These are phyloP conservation scores for Psettodes erumei DNA, from an alignment of 2,113 vertebrate species.

Conservation along the genomic window DNA sequence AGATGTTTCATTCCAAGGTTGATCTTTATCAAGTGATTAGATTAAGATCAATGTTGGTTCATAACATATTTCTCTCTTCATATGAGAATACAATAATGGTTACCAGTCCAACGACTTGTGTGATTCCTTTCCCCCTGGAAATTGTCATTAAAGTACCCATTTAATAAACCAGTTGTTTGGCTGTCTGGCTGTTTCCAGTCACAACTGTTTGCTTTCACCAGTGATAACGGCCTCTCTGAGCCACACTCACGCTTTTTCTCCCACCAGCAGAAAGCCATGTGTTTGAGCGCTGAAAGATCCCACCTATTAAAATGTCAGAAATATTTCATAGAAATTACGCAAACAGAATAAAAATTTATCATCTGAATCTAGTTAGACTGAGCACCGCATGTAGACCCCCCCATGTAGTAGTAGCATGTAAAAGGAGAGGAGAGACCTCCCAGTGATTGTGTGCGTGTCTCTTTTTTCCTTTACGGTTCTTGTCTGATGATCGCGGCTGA, in stretches of 20 bases:
- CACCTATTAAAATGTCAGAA: slow-evolving; percentile 65
- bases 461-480: slow-evolving; percentile 42
- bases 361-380: neutral
- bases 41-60: neutral
- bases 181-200: neutral
- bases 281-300: slow-evolving; percentile 40
- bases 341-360: slow-evolving; percentile 31
- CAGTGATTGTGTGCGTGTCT: slow-evolving; percentile 3
- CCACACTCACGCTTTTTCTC: slow-evolving; percentile 47
- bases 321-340: slow-evolving; percentile 23
- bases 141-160: neutral
- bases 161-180: slow-evolving; percentile 21
- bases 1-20: neutral
- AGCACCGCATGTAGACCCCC: slow-evolving; percentile 2
- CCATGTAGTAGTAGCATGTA: slow-evolving; percentile 9
- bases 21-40: neutral
- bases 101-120: too few species aligned
- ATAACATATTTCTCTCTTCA: neutral
- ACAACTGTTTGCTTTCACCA: slow-evolving; percentile 19
- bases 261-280: slow-evolving; percentile 58
- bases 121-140: neutral
- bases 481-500: slow-evolving; percentile 65
- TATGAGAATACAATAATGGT: neutral
- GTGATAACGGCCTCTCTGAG: slow-evolving; percentile 28
- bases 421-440: slow-evolving; percentile 37